These are phyloP conservation scores for Schizothorax lantsangensis DNA, from an alignment of 2,797 vertebrate species.

Conservation along the genomic window DNA sequence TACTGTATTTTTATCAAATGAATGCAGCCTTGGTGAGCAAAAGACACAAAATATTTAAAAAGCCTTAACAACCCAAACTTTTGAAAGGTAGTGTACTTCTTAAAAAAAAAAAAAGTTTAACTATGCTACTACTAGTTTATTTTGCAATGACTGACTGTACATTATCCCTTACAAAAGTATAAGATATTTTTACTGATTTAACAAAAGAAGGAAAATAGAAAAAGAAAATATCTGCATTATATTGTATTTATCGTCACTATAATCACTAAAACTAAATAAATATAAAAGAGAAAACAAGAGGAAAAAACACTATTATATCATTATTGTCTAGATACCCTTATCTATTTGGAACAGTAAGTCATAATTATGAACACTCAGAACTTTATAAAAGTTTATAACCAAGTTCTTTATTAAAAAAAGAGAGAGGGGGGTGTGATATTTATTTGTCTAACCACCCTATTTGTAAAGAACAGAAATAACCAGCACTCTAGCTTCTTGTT, in stretches of 20 bases:
- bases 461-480: neutral
- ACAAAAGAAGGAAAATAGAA: no score
- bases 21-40: neutral
- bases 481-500: neutral
- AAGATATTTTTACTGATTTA: no score
- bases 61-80: neutral
- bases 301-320: neutral
- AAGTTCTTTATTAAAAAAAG: neutral
- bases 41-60: neutral
- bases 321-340: conserved; percentile 42
- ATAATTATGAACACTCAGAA: conserved; percentile 36
- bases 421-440: neutral
- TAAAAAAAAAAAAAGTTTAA: neutral
- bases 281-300: no score
- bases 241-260: no score
- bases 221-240: no score
- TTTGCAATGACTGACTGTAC: neutral
- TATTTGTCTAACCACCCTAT: conserved; percentile 32
- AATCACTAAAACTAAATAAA: no score
- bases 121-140: neutral
- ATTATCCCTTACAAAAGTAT: neutral
- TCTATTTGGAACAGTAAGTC: conserved; percentile 33
- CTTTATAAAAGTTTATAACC: conserved; percentile 23
- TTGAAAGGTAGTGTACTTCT: neutral
- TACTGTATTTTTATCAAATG: neutral